Conservation (phyloP, 53 echinoderm and acorn worm genomes). For the Actinopyga echinites region DNA sequence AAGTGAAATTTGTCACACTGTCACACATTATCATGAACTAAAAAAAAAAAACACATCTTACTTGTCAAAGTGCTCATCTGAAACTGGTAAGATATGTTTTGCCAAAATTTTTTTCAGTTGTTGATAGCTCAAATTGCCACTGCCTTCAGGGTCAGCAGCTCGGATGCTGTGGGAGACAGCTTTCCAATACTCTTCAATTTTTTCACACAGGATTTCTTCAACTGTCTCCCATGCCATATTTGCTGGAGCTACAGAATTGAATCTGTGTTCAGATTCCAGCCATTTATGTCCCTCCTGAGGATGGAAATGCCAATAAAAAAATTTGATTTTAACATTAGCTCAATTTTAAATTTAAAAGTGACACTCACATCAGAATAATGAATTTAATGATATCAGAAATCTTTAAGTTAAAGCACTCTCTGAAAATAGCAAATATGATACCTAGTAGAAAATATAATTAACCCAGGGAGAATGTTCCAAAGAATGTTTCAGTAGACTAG, state of each 20-base stretch:
- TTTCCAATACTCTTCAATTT: conserved; percentile 98
- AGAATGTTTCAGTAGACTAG: too few species aligned
- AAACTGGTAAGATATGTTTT: conserved; percentile 77
- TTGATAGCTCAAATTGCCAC: conserved; percentile 66
- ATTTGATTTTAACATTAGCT: too few species aligned
- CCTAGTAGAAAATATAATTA: too few species aligned
- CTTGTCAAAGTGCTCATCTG: conserved; percentile 92
- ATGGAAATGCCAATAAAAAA: neutral
- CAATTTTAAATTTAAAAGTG: too few species aligned
- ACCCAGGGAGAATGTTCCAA: too few species aligned
- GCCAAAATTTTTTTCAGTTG: conserved; percentile 70
- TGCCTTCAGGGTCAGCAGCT: conserved; percentile 70
- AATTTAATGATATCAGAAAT: too few species aligned
- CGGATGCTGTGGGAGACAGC: conserved; percentile 65
- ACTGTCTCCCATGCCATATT: conserved; percentile 93
- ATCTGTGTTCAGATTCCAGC: conserved; percentile 94
- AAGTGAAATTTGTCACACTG: too few species aligned
- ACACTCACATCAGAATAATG: too few species aligned
- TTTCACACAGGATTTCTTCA: conserved; percentile 87
- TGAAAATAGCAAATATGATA: too few species aligned
- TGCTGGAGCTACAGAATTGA: conserved; percentile 79
- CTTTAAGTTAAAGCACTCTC: too few species aligned
- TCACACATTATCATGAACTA: too few species aligned
- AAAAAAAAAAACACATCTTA: too few species aligned
- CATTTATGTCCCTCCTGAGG: conserved; percentile 95